These are phyloP conservation scores for Drosophila varians DNA, from an alignment of 1,140 invertebrate species.

Conservation along the genomic window DNA sequence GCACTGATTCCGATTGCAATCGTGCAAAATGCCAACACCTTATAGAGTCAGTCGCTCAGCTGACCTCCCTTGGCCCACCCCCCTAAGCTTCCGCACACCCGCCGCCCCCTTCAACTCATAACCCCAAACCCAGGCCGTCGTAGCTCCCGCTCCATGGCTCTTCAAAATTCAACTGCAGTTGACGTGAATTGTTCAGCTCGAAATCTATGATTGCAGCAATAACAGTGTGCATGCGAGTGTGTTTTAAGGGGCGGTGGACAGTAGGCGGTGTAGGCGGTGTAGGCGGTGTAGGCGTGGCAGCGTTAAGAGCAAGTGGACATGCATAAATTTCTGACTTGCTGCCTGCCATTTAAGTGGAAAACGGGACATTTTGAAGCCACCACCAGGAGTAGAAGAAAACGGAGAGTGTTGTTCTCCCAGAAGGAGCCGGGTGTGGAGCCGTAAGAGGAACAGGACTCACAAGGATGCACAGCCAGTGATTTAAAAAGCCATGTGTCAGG, in stretches of 20 bases:
- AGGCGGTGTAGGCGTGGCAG: slow-evolving; percentile 27
- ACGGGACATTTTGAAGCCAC: slow-evolving; percentile 45
- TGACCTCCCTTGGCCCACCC: slow-evolving; percentile 3
- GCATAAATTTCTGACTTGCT: slow-evolving; percentile 64
- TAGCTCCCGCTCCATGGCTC: slow-evolving; percentile 13
- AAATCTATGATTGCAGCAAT: slow-evolving; percentile 80
- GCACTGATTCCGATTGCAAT: slow-evolving; percentile 50
- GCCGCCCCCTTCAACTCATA: neutral
- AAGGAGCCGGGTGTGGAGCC: neutral
- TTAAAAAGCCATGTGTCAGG: slow-evolving; percentile 42
- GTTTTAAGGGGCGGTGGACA: neutral
- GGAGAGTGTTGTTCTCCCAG: neutral
- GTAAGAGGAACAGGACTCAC: slow-evolving; percentile 7
- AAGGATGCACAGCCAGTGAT: neutral
- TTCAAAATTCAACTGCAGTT: slow-evolving; percentile 64
- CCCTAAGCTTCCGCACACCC: neutral
- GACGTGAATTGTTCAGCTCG: slow-evolving; percentile 77
- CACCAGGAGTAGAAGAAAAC: neutral
- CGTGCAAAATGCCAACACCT: slow-evolving; percentile 75
- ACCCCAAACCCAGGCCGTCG: neutral
- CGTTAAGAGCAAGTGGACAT: slow-evolving; percentile 57
- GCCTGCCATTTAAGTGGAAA: slow-evolving; percentile 60
- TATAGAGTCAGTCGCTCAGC: slow-evolving; percentile 15
- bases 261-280: too few relatives aligned
- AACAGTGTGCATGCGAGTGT: slow-evolving; percentile 44